These are phyloP conservation scores for Larimichthys polyactis DNA, from an alignment of 2,113 vertebrate genomes.

Conservation along the genomic window DNA sequence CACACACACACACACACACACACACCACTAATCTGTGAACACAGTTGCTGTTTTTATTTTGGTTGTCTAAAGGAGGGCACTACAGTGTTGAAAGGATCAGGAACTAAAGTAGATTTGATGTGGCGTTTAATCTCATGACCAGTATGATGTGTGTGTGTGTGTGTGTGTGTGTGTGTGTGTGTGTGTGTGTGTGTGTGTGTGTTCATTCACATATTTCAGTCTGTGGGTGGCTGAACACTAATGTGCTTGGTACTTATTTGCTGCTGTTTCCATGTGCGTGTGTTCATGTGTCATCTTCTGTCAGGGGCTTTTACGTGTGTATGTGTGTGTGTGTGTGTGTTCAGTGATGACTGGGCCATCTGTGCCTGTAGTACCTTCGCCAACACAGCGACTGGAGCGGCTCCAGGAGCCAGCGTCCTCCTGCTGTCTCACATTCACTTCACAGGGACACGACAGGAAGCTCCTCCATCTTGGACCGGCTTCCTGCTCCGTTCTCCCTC, in stretches of 20 bases:
- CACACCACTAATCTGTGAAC: slow-evolving; percentile 49
- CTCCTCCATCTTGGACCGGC: slow-evolving; percentile 49
- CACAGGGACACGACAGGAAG: slow-evolving; percentile 45
- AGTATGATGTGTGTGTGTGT: slow-evolving; percentile 43
- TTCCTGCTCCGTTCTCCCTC: slow-evolving; percentile 51
- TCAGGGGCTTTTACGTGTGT: slow-evolving; percentile 13
- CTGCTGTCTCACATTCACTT: slow-evolving; percentile 54
- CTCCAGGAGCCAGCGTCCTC: slow-evolving; percentile 71
- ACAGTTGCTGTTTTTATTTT: slow-evolving; percentile 64
- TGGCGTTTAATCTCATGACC: slow-evolving; percentile 64
- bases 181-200: slow-evolving; percentile 19
- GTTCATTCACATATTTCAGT: slow-evolving; percentile 30
- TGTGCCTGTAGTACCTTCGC: slow-evolving; percentile 71
- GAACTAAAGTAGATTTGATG: slow-evolving; percentile 67
- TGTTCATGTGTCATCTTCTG: slow-evolving; percentile 34
- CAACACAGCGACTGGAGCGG: slow-evolving; percentile 59
- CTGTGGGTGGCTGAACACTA: slow-evolving; percentile 7
- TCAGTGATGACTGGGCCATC: slow-evolving; percentile 74
- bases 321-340: slow-evolving; percentile 53
- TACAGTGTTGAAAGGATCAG: slow-evolving; percentile 57
- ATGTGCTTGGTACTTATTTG: slow-evolving; percentile 12
- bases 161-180: slow-evolving; percentile 24
- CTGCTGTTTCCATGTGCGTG: slow-evolving; percentile 21
- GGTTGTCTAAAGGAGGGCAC: slow-evolving; percentile 45
- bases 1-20: slow-evolving; percentile 7